These are phyloP conservation scores for Notolabrus celidotus DNA, from an alignment of 2,797 vertebrate genomes.

Conservation along the genomic window DNA sequence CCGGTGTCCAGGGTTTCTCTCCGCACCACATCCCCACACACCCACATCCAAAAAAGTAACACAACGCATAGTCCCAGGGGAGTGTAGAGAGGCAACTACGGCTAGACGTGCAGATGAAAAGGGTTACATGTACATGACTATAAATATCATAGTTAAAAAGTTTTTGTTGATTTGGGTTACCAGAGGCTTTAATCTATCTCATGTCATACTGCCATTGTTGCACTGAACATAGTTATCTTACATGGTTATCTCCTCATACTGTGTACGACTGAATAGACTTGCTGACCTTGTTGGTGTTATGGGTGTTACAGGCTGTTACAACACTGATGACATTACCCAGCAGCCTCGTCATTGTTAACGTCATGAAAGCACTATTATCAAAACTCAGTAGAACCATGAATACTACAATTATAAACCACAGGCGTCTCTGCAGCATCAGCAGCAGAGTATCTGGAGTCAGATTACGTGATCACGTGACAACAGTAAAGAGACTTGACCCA, in stretches of 20 bases:
- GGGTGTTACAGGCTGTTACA: neutral
- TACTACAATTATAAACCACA: neutral
- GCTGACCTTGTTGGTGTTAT: neutral
- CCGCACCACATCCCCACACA: too few relatives aligned
- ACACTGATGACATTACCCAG: neutral
- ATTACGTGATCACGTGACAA: neutral
- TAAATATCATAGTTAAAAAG: too few relatives aligned
- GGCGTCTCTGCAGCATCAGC: neutral
- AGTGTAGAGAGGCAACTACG: too few relatives aligned
- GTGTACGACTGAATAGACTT: neutral
- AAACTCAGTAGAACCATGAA: neutral
- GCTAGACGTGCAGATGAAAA: too few relatives aligned
- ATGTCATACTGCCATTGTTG: neutral
- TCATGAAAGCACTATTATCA: neutral
- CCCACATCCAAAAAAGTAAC: too few relatives aligned
- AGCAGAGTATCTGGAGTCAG: neutral
- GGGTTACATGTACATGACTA: too few relatives aligned
- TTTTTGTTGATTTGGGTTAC: too few relatives aligned
- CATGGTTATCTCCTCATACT: neutral
- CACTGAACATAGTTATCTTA: neutral
- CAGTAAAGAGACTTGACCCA: neutral
- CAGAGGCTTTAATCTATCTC: too few relatives aligned
- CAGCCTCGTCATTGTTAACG: neutral
- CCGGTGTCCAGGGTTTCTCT: too few relatives aligned
- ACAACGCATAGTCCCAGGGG: too few relatives aligned